Evolutionary conservation across 2,888 invertebrate genomes (phyloP).

Genomic region (Melieria omissa): DNA sequence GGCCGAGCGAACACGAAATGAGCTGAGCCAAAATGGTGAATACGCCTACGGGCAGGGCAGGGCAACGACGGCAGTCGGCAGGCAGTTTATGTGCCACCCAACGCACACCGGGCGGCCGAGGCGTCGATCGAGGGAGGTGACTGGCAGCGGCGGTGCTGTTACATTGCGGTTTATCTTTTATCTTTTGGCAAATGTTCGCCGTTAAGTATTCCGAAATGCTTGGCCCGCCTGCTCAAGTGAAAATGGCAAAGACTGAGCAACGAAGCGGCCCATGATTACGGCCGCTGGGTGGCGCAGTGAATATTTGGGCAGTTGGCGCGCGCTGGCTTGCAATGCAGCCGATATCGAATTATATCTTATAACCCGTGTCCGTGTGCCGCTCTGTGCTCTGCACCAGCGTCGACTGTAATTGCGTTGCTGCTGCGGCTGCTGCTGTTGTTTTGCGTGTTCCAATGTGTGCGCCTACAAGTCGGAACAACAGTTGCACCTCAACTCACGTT

Average conservation of each 20-base stretch:
- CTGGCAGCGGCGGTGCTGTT: constrained; percentile 19
- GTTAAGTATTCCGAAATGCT: constrained; percentile 56
- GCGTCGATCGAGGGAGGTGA: not conserved
- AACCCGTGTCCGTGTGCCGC: not conserved
- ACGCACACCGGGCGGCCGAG: constrained; percentile 1
- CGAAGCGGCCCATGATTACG: no score
- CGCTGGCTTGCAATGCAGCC: constrained; percentile 31
- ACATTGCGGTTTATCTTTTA: constrained; percentile 55
- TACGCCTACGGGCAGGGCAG: constrained; percentile 5
- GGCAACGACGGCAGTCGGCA: not conserved
- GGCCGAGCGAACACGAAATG: constrained; percentile 16
- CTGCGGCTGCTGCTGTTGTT: no score
- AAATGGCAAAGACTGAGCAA: no score
- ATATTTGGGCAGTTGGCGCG: no score
- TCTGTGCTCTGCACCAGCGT: no score
- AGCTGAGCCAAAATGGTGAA: constrained; percentile 10
- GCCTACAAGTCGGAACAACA: no score
- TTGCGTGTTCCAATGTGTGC: no score
- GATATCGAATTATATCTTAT: constrained; percentile 30
- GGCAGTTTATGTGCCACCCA: not conserved
- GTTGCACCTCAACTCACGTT: no score
- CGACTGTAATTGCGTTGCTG: no score
- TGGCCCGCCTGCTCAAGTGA: constrained; percentile 36
- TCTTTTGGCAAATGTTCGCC: constrained; percentile 53
- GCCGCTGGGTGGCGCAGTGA: no score